Base-by-base conservation (phyloP, 2,888 invertebrate genomes). In the Hecatera dysodea region DNA sequence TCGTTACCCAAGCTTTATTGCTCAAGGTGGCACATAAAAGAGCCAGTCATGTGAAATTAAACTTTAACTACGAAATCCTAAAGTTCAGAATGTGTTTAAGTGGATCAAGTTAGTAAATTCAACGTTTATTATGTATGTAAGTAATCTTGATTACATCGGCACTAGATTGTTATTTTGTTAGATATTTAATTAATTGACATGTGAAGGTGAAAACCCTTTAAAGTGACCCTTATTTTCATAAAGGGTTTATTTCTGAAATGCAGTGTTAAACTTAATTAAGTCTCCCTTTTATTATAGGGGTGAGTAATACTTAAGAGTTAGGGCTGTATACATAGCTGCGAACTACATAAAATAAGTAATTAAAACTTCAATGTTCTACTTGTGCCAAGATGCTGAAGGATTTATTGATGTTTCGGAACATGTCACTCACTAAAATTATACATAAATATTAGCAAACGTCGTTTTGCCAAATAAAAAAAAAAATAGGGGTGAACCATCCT, bases 1-100 rank as follows among this genome's bases (percentile, higher is more conserved):
- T 87, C 87, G 85, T 89, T 90, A 87, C 86, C 83, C 78, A 74
- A 75, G 81, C 85, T 90, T 90, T 90, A 91, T 86, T 82, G 78
- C 85, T 77, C 50, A 75, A 87, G 87, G 87, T 89, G 85, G 80
- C 75, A 81, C 81, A 86, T 85, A 85, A 88, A 89, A 87, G 75
- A 74, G 74, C 67, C 74, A 59, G 56, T n/a, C 73, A 67, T 24
- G 57, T 44, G 59, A 85, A 75, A 81, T 74, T 74, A 55, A 67
- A 83, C 85, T 70, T 77, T 80, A 75, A 22, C 56, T 3, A 6
- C 11, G 8, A 7, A 11, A n/a, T 0, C 0, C 29, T 80, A 84
- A 66, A 71, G 81, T 75, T 72, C 39, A 65, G 22, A 70, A 57
- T 86, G 46, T n/a, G 24, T 61, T 62, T 60, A 72, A 83, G 70